Percentiles rank a stretch among this genome's conserved stretches.
phyloP scores from a whole-genome alignment of 2,113 vertebrate species.

The Varanus komodoensis region DNA sequence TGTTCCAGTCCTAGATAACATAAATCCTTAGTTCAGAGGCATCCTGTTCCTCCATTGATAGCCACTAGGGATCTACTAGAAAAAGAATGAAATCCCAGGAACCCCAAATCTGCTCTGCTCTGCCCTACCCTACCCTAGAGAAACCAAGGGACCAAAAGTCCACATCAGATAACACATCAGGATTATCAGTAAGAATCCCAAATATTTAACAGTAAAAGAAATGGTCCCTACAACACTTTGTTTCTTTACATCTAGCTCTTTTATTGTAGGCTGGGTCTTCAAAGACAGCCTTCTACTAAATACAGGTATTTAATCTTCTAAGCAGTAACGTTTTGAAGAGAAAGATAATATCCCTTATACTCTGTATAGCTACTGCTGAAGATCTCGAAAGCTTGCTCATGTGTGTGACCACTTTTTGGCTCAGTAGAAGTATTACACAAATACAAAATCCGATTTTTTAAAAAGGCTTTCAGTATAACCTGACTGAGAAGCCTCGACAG shows the following conservation, averaged over 20 bases:
- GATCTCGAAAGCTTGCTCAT: not conserved
- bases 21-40: too few species aligned
- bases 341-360: not conserved
- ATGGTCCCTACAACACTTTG: too few species aligned
- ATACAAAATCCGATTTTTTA: too few species aligned
- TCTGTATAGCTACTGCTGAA: not conserved
- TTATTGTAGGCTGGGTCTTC: not conserved
- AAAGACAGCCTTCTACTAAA: not conserved
- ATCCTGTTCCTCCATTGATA: too few species aligned
- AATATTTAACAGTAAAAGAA: not conserved
- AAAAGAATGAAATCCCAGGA: too few species aligned
- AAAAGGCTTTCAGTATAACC: not conserved
- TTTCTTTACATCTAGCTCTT: not conserved
- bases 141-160: not conserved
- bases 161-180: not conserved
- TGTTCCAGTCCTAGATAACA: too few species aligned
- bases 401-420: too few species aligned
- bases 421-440: too few species aligned
- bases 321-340: not conserved
- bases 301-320: not conserved
- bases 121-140: not conserved
- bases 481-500: not conserved
- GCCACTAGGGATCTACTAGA: too few species aligned
- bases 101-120: too few species aligned
- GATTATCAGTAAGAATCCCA: not conserved